Percentiles rank a stretch among this genome's conserved stretches.
Evolutionary conservation across 2,113 vertebrate species (phyloP).

Genomic region (Percina caprodes): DNA sequence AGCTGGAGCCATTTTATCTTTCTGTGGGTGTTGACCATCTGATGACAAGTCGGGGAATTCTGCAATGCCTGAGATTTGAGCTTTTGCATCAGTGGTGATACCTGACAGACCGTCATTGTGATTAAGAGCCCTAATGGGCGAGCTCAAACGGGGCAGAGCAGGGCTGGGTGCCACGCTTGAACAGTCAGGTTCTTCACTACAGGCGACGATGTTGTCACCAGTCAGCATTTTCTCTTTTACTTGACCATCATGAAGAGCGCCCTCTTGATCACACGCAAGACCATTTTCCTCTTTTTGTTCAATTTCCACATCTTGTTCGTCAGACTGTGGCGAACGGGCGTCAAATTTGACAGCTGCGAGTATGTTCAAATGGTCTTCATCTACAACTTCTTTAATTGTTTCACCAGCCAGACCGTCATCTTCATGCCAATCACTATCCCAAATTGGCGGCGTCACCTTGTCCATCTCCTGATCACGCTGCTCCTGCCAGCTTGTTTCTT

Average conservation of each 20-base stretch:
- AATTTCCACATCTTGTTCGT: neutral
- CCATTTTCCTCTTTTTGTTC: constrained; percentile 5
- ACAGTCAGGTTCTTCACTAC: neutral
- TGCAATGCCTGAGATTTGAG: neutral
- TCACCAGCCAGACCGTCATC: neutral
- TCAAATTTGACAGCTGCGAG: neutral
- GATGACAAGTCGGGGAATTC: neutral
- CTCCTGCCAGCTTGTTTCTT: constrained; percentile 18
- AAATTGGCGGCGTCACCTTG: neutral
- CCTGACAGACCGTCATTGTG: neutral
- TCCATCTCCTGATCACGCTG: neutral
- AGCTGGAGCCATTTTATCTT: neutral
- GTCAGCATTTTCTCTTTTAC: neutral
- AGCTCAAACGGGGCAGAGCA: neutral
- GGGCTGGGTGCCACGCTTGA: neutral
- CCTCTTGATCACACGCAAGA: neutral
- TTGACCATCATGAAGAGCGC: neutral
- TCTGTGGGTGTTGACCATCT: neutral
- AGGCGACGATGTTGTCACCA: neutral
- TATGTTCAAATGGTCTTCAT: neutral
- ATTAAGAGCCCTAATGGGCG: neutral
- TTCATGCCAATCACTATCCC: neutral
- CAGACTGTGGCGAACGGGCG: neutral
- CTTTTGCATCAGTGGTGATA: neutral
- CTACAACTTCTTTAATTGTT: neutral